Evolutionary conservation across 2,113 vertebrate genomes (phyloP).

Genomic region (Bufo bufo): DNA sequence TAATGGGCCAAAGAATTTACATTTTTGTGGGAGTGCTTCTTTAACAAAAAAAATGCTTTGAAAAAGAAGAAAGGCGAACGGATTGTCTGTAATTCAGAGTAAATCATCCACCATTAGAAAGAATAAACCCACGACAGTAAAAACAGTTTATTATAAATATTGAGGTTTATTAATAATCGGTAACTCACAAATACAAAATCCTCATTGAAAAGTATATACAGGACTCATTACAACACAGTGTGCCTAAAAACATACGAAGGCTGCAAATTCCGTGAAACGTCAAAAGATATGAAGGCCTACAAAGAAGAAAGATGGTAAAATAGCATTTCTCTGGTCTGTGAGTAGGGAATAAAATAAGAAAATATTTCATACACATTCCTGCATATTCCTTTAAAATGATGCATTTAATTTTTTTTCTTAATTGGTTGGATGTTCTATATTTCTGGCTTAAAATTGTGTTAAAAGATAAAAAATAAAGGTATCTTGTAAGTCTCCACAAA

Average conservation of each 20-base stretch:
- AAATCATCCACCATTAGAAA: not conserved
- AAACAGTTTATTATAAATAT: slow-evolving; percentile 28
- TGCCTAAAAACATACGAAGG: not conserved
- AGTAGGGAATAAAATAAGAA: not conserved
- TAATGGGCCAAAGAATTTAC: too few relatives aligned
- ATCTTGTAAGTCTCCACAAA: too few relatives aligned
- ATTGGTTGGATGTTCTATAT: too few relatives aligned
- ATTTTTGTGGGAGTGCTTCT: too few relatives aligned
- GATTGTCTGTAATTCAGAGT: not conserved
- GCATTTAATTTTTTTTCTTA: too few relatives aligned
- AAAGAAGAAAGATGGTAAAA: not conserved
- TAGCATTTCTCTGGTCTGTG: not conserved
- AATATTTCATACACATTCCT: too few relatives aligned
- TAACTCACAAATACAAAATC: not conserved
- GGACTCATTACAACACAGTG: not conserved
- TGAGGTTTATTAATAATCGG: not conserved
- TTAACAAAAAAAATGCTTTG: too few relatives aligned
- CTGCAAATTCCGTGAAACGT: not conserved
- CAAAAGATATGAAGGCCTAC: not conserved
- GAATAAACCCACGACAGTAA: not conserved
- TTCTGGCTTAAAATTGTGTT: too few relatives aligned
- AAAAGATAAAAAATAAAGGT: too few relatives aligned
- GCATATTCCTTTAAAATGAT: too few relatives aligned
- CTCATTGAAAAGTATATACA: not conserved
- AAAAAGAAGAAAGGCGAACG: too few relatives aligned